These are phyloP conservation scores for Amblyopsis rosae DNA, from an alignment of 2,113 vertebrate species.

Conservation along the genomic window DNA sequence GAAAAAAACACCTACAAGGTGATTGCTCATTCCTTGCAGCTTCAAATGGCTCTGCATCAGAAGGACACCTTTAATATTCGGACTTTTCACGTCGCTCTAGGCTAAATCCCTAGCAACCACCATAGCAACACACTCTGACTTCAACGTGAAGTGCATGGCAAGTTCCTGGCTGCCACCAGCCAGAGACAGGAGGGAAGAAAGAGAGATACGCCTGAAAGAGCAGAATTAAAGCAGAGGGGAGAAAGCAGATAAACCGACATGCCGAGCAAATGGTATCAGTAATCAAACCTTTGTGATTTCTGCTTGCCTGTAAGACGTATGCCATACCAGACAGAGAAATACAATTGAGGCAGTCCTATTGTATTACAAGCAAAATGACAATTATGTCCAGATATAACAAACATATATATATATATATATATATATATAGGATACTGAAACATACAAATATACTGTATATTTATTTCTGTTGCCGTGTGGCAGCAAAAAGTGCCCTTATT, in stretches of 20 bases:
- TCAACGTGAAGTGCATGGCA: constrained; percentile 80
- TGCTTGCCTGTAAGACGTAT: neutral
- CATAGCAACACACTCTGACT: constrained; percentile 79
- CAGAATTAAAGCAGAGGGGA: constrained; percentile 47
- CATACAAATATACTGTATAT: no score
- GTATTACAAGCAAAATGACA: constrained; percentile 4
- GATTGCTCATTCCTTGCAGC: constrained; percentile 69
- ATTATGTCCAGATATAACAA: neutral
- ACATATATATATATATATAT: no score
- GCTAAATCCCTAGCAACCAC: constrained; percentile 83
- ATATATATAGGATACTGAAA: neutral
- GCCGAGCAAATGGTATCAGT: constrained; percentile 36
- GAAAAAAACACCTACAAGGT: constrained; percentile 48
- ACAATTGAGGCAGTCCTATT: constrained; percentile 4
- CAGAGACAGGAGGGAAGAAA: constrained; percentile 43
- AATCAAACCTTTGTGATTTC: constrained; percentile 14
- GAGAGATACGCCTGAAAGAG: constrained; percentile 50
- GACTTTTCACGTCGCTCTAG: constrained; percentile 77
- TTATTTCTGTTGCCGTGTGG: neutral
- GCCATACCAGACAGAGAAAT: neutral
- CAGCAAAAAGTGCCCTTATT: neutral
- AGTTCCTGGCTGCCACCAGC: constrained; percentile 67
- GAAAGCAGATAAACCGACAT: constrained; percentile 24
- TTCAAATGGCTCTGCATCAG: constrained; percentile 68
- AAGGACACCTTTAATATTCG: constrained; percentile 84